Evolutionary conservation across 2,888 invertebrate species (phyloP), one percentile per base, ranked within the genome.

Genomic region (Lochmaea capreae): DNA sequence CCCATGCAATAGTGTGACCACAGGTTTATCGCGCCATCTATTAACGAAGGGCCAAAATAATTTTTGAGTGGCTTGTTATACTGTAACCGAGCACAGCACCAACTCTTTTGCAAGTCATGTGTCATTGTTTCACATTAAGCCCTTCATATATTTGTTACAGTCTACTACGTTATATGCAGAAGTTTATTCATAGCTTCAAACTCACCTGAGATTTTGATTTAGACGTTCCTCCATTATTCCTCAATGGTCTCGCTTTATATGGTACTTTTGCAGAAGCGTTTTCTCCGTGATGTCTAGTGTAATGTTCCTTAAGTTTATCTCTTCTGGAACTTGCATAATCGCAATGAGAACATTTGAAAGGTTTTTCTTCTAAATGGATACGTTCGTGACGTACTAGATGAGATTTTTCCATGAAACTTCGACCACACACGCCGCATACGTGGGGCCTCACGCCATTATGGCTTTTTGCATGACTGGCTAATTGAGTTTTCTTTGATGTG

Each of bases 381-480:
- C 91, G 86, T 83, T 92, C 91, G 83, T 93, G 93, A 1, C 93
- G 87, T 12, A 91, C 88, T 72, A 93, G 85, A 85, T 93, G 92
- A 49, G 91, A 91, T 80, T 91, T 92, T 82, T 93, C 92, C 82
- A 92, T 90, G 83, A 93, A 93, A 14, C 90, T 90, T 63, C 91
- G 88, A 0, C 90, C 90, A 83, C 92, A 92, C 16, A 88, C 87
- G 26, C 87, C 85, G 82, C 93, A 93, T 33, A 89, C 87, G 78
- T 87, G 87, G 9, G 87, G 87, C 54, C 87, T 77, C 1, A 86
- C 84, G 5, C 86, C 86, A 81, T 88, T 91, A 88, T 93, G 93
- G 46, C 89, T 90, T 74, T 92, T 88, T 82, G 91, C 89, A 85
- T 93, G 93, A 49, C 91, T 90, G 46, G 90, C 90, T 61, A 93